phyloP scores from a whole-genome alignment of 2,888 invertebrate genomes.

The Leucania comma region DNA sequence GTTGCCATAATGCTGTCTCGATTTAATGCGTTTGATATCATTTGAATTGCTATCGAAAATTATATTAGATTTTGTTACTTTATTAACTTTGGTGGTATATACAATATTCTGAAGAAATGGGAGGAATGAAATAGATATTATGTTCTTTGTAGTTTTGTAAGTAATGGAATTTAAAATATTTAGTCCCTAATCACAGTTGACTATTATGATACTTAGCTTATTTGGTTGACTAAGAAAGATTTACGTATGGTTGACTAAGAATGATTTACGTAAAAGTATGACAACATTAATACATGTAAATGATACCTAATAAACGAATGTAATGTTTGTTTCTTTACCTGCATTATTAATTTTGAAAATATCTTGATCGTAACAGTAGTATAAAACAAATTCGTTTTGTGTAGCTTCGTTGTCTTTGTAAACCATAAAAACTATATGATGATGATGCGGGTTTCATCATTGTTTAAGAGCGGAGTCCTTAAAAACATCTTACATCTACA shows the following conservation, averaged over 20 bases:
- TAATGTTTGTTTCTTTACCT: too few species aligned
- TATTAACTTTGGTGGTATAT: constrained; percentile 43
- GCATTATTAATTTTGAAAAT: too few species aligned
- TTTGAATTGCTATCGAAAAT: constrained; percentile 59
- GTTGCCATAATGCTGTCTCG: constrained; percentile 61
- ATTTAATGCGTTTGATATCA: constrained; percentile 64
- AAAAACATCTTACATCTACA: too few species aligned
- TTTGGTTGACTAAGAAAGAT: background rate
- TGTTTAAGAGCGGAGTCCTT: too few species aligned
- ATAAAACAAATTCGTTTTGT: too few species aligned
- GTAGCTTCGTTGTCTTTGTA: too few species aligned
- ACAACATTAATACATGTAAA: background rate
- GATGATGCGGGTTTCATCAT: too few species aligned
- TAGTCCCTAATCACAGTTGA: background rate
- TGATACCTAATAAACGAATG: too few species aligned
- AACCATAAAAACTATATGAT: too few species aligned
- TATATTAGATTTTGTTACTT: constrained; percentile 60
- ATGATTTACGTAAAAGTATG: background rate
- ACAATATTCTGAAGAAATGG: constrained; percentile 27
- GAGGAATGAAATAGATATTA: constrained; percentile 30
- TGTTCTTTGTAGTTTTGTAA: constrained; percentile 19
- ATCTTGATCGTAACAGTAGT: too few species aligned
- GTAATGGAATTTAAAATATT: background rate
- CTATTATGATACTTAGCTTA: background rate
- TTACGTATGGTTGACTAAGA: background rate